These are phyloP conservation scores for Turdus rufiventris DNA, from an alignment of 2,113 vertebrate genomes.

Conservation along the genomic window DNA sequence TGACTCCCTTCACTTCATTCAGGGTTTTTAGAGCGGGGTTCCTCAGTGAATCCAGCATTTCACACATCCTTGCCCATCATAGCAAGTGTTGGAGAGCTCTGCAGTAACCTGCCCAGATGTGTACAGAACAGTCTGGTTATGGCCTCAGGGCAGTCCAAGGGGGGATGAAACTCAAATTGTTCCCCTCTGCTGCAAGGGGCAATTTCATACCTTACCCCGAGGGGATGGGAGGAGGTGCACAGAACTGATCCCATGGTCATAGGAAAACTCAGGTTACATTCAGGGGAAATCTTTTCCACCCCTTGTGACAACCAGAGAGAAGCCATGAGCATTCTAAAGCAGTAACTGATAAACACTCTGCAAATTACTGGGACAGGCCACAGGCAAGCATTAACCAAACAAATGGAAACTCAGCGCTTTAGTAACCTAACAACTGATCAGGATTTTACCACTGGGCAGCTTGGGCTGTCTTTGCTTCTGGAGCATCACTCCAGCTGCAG, in stretches of 20 bases:
- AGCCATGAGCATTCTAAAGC: not conserved
- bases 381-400: not conserved
- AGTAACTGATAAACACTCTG: not conserved
- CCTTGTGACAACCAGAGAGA: not conserved
- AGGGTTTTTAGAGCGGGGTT: not conserved
- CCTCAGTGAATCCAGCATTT: not conserved
- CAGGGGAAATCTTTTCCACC: not conserved
- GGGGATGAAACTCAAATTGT: not conserved
- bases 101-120: not conserved
- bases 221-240: not conserved
- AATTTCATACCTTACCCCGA: not conserved
- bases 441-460: not conserved
- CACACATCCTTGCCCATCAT: not conserved
- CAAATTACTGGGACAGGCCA: not conserved
- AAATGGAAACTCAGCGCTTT: not conserved
- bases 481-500: not conserved
- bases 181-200: not conserved
- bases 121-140: fast-evolving
- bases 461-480: not conserved
- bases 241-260: not conserved
- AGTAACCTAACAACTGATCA: not conserved
- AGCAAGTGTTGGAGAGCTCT: fast-evolving
- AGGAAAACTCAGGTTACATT: not conserved
- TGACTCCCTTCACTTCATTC: not conserved
- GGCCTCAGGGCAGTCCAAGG: not conserved